Base-by-base conservation (phyloP, 2,797 vertebrate genomes). In the Poeciliopsis presidionis region DNA sequence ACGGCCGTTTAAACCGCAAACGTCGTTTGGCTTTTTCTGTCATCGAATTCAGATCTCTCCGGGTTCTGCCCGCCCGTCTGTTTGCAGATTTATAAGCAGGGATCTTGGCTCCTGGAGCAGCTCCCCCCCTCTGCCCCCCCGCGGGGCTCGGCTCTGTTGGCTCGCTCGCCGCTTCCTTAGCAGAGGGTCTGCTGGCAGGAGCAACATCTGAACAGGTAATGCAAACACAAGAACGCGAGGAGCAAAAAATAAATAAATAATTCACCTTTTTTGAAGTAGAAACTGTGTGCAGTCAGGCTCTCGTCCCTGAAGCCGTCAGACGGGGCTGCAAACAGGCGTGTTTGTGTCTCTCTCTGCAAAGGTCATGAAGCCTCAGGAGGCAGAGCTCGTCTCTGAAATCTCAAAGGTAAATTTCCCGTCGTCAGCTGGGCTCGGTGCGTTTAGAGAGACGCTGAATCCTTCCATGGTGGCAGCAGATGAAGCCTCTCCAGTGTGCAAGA, bases 341-440 rank as follows among this genome's bases (percentile, higher is more conserved):
- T 93, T 88, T 92, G 86, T 91, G 78, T 61, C 8, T 55, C 51
- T 45, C 70, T 73, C 63, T 83, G 74, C 67, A 51, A 88, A 93
- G 89, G 90, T 89, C 88, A 96, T 96, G 95, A 96, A 96, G 90
- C 92, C 95, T 57, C 93, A 94, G 16, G 94, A 95, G 95, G 88
- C 87, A 11, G 93, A 95, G 80, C 92, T 96, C 4, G 91, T 94
- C 81, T 84, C 74, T 43, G 95, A 96, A 82, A 95, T 96, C 93
- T 96, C 95, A 36, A 95, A 96, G 95, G 96, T 96, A 94, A 41
- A 30, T 75, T 22, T 67, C 33, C 39, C 51, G 78, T 84, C 84
- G 74, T 75, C 46, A 75, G 43, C 53, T 41, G 45, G 39, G 36
- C 69, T 28, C 4, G 5, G n/a, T 22, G 71, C 53, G 1, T 8